phyloP scores from a whole-genome alignment of 2,888 invertebrate genomes.

The Limnephilus auricula region DNA sequence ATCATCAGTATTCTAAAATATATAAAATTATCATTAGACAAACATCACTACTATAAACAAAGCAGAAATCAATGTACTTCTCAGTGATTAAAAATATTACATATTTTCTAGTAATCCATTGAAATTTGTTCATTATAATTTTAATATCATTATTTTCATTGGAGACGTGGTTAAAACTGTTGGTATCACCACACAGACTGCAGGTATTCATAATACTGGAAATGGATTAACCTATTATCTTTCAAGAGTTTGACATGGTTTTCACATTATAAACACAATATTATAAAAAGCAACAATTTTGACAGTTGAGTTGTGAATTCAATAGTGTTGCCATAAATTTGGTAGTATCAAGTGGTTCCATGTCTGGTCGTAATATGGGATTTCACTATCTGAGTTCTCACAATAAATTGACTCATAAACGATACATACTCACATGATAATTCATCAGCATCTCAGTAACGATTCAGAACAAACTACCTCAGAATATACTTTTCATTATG shows the following conservation, averaged over 20 bases:
- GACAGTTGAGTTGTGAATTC: background rate
- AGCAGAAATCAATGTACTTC: background rate
- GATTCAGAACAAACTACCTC: too few relatives aligned
- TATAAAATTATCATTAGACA: background rate
- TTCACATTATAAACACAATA: too few relatives aligned
- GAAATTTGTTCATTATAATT: slow-evolving; percentile 33
- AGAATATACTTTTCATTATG: too few relatives aligned
- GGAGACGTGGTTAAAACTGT: background rate
- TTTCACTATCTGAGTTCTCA: too few relatives aligned
- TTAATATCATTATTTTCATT: slow-evolving; percentile 32
- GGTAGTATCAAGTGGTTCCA: too few relatives aligned
- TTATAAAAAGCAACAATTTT: too few relatives aligned
- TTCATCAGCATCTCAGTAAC: too few relatives aligned
- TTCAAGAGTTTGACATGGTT: background rate
- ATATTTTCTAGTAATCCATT: slow-evolving; percentile 32
- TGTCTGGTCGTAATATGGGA: too few relatives aligned
- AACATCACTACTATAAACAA: background rate
- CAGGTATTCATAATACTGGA: slow-evolving; percentile 12
- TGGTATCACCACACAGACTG: slow-evolving; percentile 43
- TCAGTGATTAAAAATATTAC: background rate
- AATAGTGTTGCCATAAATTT: too few relatives aligned
- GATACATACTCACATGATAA: too few relatives aligned
- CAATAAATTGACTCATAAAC: too few relatives aligned
- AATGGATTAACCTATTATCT: background rate
- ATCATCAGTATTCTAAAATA: slow-evolving; percentile 41